These are phyloP conservation scores for Eptesicus fuscus DNA, from an alignment of 2,113 vertebrate species.

Conservation along the genomic window DNA sequence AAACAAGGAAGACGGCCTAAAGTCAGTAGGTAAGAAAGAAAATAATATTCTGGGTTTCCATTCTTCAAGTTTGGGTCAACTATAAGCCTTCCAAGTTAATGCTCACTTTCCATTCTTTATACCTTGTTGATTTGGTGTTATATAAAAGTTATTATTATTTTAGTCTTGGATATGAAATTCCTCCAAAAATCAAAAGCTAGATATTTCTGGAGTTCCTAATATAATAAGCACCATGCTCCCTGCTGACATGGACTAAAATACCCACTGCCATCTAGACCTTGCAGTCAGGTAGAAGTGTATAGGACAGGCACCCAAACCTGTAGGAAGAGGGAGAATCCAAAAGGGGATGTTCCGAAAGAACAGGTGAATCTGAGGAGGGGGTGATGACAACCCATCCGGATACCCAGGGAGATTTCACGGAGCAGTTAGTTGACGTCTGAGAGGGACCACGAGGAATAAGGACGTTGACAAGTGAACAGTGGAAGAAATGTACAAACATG, in stretches of 20 bases:
- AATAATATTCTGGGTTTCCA: not conserved
- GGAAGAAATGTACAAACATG: not conserved
- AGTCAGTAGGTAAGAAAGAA: not conserved
- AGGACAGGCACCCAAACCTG: not conserved
- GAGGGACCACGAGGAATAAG: not conserved
- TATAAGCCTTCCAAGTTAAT: not conserved
- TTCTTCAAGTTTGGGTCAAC: not conserved
- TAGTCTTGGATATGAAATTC: not conserved
- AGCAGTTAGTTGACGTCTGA: not conserved
- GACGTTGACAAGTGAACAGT: not conserved
- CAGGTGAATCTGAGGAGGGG: not conserved
- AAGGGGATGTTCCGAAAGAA: not conserved
- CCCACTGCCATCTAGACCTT: not conserved
- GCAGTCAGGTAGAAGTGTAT: not conserved
- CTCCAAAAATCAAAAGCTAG: not conserved
- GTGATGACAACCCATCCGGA: not conserved
- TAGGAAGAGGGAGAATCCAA: not conserved
- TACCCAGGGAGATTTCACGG: not conserved
- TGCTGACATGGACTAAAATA: not conserved
- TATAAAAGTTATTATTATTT: not conserved
- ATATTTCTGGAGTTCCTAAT: not conserved
- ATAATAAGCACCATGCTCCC: not conserved
- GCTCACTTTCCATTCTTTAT: not conserved
- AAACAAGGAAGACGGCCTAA: not conserved
- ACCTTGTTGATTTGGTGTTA: not conserved